These are phyloP conservation scores for Acanthopagrus latus DNA, from an alignment of 2,797 vertebrate genomes.

Conservation along the genomic window DNA sequence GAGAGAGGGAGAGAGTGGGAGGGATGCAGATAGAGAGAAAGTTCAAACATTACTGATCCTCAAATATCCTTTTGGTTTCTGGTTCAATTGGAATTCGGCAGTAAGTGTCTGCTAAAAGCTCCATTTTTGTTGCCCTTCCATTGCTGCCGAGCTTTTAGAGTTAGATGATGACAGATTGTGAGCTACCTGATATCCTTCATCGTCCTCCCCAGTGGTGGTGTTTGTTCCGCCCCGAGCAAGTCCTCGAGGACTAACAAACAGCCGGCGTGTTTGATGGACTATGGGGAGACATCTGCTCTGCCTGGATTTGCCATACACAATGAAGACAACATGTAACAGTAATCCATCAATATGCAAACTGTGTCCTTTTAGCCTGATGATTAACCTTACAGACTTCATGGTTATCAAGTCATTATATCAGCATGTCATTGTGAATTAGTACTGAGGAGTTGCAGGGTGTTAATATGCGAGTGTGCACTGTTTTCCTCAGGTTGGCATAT, in stretches of 20 bases:
- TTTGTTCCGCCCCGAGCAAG: conserved; percentile 81
- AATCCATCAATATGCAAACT: conserved; percentile 72
- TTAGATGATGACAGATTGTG: conserved; percentile 86
- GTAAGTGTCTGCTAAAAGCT: conserved; percentile 82
- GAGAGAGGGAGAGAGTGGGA: conserved; percentile 58
- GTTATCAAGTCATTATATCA: conserved; percentile 55
- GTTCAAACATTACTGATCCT: conserved; percentile 82
- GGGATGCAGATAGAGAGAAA: conserved; percentile 65
- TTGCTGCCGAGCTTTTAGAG: conserved; percentile 79
- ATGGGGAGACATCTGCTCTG: conserved; percentile 83
- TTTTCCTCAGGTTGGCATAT: conserved; percentile 46
- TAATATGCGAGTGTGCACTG: conserved; percentile 23
- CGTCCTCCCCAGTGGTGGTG: conserved; percentile 83
- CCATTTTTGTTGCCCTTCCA: conserved; percentile 78
- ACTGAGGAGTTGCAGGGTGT: conserved; percentile 25
- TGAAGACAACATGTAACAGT: conserved; percentile 72
- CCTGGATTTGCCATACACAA: conserved; percentile 60
- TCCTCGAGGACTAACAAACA: conserved; percentile 84
- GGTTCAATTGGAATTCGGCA: conserved; percentile 79
- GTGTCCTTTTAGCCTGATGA: conserved; percentile 61
- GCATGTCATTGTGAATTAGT: conserved; percentile 57
- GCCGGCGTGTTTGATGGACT: conserved; percentile 81
- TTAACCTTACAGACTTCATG: conserved; percentile 63
- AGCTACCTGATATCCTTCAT: conserved; percentile 88
- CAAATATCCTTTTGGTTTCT: conserved; percentile 83